Percentiles rank a stretch among this genome's conserved stretches.
These are phyloP conservation scores for Harpagoxenus sublaevis DNA, from an alignment of 2,888 invertebrate species.

Conservation along the genomic window DNA sequence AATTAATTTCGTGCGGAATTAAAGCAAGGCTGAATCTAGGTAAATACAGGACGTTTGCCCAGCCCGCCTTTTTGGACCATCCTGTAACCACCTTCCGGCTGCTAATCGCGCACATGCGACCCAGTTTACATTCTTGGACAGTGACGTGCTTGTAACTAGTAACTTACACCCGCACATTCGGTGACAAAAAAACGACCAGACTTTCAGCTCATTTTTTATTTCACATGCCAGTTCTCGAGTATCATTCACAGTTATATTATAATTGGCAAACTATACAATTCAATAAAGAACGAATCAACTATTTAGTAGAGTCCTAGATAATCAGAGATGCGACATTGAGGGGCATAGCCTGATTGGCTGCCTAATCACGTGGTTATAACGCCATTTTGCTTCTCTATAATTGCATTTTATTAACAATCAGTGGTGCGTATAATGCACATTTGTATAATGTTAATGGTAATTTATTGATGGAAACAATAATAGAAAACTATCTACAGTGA, in stretches of 20 bases:
- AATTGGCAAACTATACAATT: no score
- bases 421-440: no score
- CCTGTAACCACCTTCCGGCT: background rate
- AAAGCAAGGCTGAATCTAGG: background rate
- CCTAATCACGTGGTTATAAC: no score
- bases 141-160: conserved; percentile 7
- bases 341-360: no score
- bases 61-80: background rate
- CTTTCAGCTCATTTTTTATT: background rate
- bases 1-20: conserved; percentile 3
- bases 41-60: background rate
- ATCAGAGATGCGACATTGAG: no score
- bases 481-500: no score
- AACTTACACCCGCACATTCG: background rate
- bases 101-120: conserved; percentile 32
- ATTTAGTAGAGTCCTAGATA: background rate
- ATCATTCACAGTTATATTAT: background rate
- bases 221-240: background rate
- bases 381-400: no score
- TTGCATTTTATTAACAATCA: no score
- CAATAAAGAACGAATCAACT: background rate
- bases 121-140: conserved; percentile 15
- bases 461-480: no score
- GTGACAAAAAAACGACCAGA: background rate
- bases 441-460: no score